Base-by-base conservation (phyloP, 2,888 invertebrate genomes). In the Eumerus sabulonum region DNA sequence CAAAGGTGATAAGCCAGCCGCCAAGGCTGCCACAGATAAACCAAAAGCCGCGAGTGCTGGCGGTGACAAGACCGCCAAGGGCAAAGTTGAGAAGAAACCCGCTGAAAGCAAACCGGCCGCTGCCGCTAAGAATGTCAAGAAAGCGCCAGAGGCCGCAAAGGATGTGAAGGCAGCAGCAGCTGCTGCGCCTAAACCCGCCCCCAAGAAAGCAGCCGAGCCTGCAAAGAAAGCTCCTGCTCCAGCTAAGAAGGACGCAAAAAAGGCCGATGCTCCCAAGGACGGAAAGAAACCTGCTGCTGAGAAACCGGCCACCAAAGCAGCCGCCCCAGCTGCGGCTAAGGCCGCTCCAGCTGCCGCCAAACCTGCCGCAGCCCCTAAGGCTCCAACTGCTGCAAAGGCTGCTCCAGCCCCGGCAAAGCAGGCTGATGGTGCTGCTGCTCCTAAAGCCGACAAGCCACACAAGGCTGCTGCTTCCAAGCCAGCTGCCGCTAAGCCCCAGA, bases 161-260 rank as follows among this genome's bases (percentile, higher is more conserved):
- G 88, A 87, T 27, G 86, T 85, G 9, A 87, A 87, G 79, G 91
- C 91, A 85, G 90, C 91, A 85, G 90, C 90, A 9, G 79, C 83
- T 48, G 84, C 85, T 36, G 63, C 82, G 13, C 51, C 82, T 5
- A 82, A 82, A 19, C 83, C 82, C 5, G 83, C 76, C 7, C 83
- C 82, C 14, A 85, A 85, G 84, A 90, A 90, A 85, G 89, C 89
- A 19, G 90, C 90, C 85, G 89, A 89, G 4, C 54, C 79, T 27
- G 73, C 79, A 18, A 74, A 73, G 45, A 79, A 70, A 36, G 67
- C 83, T 19, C 82, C 82, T 14, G 74, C 82, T 89, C 90, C 89
- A 86, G 90, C 90, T 82, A 85, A 89, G 83, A 90, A 90, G 87
- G 90, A 90, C 79, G 90, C 88, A 86, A 88, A 90, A 84, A 90